A percentile compares a stretch with the other conserved stretches of the same genome.
Conservation (phyloP, 1,140 invertebrate species). For the Drosophila chauvacae region DNA sequence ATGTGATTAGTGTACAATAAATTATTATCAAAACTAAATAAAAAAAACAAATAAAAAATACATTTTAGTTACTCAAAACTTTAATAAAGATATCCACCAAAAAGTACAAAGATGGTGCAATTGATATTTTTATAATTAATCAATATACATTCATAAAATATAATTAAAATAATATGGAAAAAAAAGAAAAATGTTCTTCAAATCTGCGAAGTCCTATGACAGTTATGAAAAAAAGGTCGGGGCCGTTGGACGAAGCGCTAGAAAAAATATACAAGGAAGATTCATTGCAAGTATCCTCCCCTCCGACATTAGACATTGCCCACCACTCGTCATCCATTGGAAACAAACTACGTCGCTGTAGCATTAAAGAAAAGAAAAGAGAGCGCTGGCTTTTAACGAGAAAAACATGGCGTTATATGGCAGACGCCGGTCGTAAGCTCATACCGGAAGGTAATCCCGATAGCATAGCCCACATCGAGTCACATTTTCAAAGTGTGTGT, state of each 20-base stretch:
- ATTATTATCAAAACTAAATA: background rate
- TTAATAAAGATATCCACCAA: background rate
- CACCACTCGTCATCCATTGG: conserved; percentile 3
- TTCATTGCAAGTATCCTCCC: background rate
- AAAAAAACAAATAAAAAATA: background rate
- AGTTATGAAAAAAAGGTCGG: conserved; percentile 65
- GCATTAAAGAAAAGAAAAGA: conserved; percentile 81
- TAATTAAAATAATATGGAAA: background rate
- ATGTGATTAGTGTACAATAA: background rate
- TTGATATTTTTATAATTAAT: background rate
- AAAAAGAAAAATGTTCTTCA: background rate
- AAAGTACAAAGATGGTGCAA: background rate
- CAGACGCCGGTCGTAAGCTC: conserved; percentile 92
- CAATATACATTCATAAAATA: background rate
- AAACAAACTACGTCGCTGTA: conserved; percentile 36
- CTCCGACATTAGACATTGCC: background rate
- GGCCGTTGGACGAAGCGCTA: conserved; percentile 56
- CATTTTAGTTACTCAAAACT: background rate
- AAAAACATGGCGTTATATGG: conserved; percentile 96
- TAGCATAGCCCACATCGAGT: conserved; percentile 91
- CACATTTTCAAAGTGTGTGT: conserved; percentile 93
- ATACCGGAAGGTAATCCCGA: conserved; percentile 91
- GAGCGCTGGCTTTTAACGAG: conserved; percentile 94
- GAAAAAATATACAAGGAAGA: conserved; percentile 28
- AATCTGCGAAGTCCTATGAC: conserved; percentile 56